Percentiles rank a stretch among this genome's conserved stretches.
phyloP scores from a whole-genome alignment of 2,888 invertebrate genomes.

The Heliconius erato region DNA sequence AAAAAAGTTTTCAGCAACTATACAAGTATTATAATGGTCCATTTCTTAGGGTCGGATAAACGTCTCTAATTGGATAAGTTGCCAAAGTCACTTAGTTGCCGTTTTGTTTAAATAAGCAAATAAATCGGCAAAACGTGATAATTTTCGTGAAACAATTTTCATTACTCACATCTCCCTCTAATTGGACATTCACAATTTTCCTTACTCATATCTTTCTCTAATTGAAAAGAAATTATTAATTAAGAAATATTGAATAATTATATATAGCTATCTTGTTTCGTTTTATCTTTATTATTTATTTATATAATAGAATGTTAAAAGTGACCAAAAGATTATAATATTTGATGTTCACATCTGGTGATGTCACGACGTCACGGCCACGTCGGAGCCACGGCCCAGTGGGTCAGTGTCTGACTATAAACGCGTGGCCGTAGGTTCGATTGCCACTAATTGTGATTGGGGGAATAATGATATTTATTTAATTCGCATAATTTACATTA shows the following conservation, averaged over 20 bases:
- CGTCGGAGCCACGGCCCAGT: too few species aligned
- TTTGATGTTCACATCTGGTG: not conserved
- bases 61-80: constrained; percentile 39
- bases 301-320: not conserved
- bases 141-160: constrained; percentile 10
- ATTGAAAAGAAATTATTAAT: constrained; percentile 21
- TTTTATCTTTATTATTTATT: not conserved
- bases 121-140: constrained; percentile 28
- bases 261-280: not conserved
- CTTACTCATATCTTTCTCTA: not conserved
- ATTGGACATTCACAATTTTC: constrained; percentile 19
- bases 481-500: too few species aligned
- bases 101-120: constrained; percentile 40
- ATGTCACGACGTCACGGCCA: too few species aligned
- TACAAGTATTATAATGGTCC: constrained; percentile 30
- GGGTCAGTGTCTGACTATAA: too few species aligned
- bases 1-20: constrained; percentile 28
- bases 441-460: too few species aligned
- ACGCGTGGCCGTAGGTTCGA: too few species aligned
- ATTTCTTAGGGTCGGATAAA: constrained; percentile 33
- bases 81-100: constrained; percentile 1
- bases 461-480: not conserved
- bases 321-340: not conserved
- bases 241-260: not conserved
- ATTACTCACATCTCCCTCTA: not conserved